Evolutionary conservation across 2,113 vertebrate species (phyloP).

Genomic region (Neogobius melanostomus): DNA sequence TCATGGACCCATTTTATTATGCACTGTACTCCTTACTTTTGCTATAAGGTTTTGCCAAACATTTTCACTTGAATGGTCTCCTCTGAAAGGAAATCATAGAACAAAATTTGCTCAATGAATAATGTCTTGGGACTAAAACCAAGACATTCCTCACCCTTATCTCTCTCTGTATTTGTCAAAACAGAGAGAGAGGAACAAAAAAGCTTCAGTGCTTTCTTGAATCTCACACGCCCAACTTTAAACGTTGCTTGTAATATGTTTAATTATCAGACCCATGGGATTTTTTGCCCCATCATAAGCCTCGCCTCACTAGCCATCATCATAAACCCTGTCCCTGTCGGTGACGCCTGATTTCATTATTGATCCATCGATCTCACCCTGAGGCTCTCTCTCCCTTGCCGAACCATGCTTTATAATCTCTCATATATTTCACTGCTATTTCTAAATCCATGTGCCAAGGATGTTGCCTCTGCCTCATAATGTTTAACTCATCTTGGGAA

Average conservation of each 20-base stretch:
- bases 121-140: too few species aligned
- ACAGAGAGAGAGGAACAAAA: too few species aligned
- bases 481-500: conserved; percentile 1
- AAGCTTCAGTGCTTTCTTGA: too few species aligned
- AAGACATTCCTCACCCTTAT: too few species aligned
- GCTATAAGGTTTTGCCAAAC: too few species aligned
- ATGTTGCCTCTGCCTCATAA: background rate
- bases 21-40: too few species aligned
- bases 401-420: background rate
- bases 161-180: too few species aligned
- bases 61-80: too few species aligned
- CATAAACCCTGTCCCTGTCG: background rate
- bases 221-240: too few species aligned
- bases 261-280: background rate
- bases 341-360: background rate
- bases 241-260: background rate
- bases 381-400: background rate
- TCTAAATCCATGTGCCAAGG: background rate
- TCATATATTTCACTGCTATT: background rate
- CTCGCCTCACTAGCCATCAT: background rate
- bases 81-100: too few species aligned
- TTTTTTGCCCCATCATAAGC: background rate
- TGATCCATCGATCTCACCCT: background rate
- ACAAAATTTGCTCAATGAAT: too few species aligned
- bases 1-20: too few species aligned